Base-by-base conservation (phyloP, 2,888 invertebrate genomes). In the Thecocarcelia acutangulata region DNA sequence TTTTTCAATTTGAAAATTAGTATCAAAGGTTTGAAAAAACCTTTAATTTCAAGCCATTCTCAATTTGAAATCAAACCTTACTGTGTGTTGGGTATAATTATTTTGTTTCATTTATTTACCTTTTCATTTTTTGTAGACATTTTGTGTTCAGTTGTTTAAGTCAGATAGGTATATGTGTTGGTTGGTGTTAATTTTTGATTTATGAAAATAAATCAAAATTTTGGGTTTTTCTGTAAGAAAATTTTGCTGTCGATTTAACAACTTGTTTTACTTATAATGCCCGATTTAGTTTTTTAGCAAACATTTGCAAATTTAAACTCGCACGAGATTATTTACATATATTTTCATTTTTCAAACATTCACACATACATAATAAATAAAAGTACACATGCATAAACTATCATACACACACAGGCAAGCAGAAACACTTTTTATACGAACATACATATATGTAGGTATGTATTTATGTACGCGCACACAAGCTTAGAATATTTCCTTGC, bases 41-140 rank as follows among this genome's bases (percentile, higher is more conserved):
- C n/a, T n/a, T n/a, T n/a, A n/a, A n/a, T n/a, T n/a, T n/a, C n/a
- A n/a, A n/a, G n/a, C n/a, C n/a, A n/a, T n/a, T n/a, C n/a, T n/a
- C n/a, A n/a, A n/a, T n/a, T n/a, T n/a, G n/a, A n/a, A n/a, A n/a
- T n/a, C n/a, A n/a, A n/a, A n/a, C n/a, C n/a, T n/a, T n/a, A n/a
- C n/a, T n/a, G n/a, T n/a, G n/a, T n/a, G n/a, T n/a, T n/a, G n/a
- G n/a, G n/a, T n/a, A n/a, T n/a, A n/a, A n/a, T n/a, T n/a, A n/a
- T n/a, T n/a, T n/a, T n/a, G n/a, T 17, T 33, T 54, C 19, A 21
- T 42, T 58, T 63, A 76, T 73, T 73, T 82, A 82, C 82, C 82
- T 82, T 78, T 56, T 78, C 82, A 44, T 40, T 82, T 52, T 48
- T 64, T 48, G 78, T 28, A 78, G 78, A 82, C 82, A 82, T 82